phyloP scores from a whole-genome alignment of 2,888 invertebrate genomes.

The Erebia epiphron region DNA sequence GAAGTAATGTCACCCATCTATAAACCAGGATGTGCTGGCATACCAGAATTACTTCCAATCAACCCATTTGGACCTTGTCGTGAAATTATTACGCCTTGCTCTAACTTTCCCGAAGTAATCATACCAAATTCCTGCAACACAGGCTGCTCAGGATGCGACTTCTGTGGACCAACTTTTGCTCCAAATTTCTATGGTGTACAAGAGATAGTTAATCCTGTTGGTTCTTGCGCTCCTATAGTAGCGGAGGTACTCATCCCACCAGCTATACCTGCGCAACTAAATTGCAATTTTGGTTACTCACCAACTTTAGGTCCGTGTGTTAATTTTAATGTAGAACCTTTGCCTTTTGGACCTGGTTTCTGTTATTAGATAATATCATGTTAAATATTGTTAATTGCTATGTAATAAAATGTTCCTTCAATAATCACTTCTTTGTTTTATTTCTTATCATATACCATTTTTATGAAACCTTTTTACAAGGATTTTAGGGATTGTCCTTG shows the following conservation, averaged over 20 bases:
- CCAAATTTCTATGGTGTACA: conserved; percentile 19
- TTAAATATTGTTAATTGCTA: background rate
- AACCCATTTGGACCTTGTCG: background rate
- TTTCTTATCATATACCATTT: background rate
- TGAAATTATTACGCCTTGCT: background rate
- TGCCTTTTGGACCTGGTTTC: background rate
- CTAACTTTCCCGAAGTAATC: conserved; percentile 4
- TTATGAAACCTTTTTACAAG: too few species aligned
- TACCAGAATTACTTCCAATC: background rate
- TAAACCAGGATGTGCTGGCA: background rate
- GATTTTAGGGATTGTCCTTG: too few species aligned
- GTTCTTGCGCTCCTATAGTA: conserved; percentile 39
- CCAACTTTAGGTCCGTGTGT: background rate
- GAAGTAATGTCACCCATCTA: conserved; percentile 28
- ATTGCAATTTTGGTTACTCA: conserved; percentile 48
- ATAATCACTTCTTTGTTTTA: background rate
- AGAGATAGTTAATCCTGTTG: conserved; percentile 26
- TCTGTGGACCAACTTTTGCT: conserved; percentile 5
- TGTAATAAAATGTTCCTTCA: background rate
- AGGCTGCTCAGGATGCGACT: background rate
- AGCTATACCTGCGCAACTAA: conserved; percentile 35
- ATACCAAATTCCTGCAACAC: background rate
- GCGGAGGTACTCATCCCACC: conserved; percentile 52
- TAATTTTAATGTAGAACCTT: background rate
- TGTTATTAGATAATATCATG: background rate